Evolutionary conservation across 1,140 invertebrate species (phyloP).

Genomic region (Antheraea mylitta): DNA sequence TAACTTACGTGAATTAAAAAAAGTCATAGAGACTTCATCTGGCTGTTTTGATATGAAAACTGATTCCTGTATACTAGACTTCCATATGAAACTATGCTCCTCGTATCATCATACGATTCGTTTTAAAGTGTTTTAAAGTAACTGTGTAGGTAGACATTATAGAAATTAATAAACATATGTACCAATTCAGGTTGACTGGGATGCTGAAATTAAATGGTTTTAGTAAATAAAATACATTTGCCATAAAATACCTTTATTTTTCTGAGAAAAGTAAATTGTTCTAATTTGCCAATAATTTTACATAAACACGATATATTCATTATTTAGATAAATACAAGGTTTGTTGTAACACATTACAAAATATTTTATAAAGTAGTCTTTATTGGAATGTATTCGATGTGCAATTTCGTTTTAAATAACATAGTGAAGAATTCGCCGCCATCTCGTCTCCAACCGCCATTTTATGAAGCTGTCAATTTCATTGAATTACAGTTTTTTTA

Average conservation of each 20-base stretch:
- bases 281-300: not conserved
- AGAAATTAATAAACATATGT: no score
- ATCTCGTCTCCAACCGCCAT: not conserved
- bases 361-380: slow-evolving; percentile 16
- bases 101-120: no score
- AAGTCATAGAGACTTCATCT: no score
- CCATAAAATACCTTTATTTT: not conserved
- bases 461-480: slow-evolving; percentile 10
- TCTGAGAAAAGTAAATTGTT: not conserved
- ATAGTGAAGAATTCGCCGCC: not conserved
- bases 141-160: no score
- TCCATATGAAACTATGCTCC: no score
- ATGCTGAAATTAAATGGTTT: no score
- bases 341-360: slow-evolving; percentile 11
- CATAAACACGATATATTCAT: not conserved
- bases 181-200: no score
- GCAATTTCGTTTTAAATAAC: slow-evolving; percentile 25
- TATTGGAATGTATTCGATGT: slow-evolving; percentile 33
- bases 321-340: slow-evolving; percentile 3
- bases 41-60: no score
- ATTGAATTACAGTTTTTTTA: no score
- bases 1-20: no score
- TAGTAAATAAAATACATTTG: not conserved
- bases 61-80: no score
- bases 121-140: no score